These are phyloP conservation scores for Eristalis tenax DNA, from an alignment of 2,888 invertebrate genomes.

Conservation along the genomic window DNA sequence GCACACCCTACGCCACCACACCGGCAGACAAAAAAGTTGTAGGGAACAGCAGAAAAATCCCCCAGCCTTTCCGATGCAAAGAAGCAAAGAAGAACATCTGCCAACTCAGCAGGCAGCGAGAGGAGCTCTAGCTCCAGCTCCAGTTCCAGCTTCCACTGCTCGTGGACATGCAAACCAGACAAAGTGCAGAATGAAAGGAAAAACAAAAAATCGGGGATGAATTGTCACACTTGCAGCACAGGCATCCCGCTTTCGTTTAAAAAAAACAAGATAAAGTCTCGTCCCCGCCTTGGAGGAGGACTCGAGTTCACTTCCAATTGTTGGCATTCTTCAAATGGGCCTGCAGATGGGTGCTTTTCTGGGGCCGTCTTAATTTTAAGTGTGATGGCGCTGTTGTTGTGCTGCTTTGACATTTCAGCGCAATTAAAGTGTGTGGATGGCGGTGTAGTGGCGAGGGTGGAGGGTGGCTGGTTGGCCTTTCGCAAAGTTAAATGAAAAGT, in stretches of 20 bases:
- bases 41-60: slow-evolving; percentile 44
- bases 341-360: slow-evolving; percentile 14
- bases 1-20: not conserved
- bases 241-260: slow-evolving; percentile 23
- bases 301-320: slow-evolving; percentile 37
- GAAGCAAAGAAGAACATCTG: slow-evolving; percentile 48
- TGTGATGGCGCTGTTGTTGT: slow-evolving; percentile 46
- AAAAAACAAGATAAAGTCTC: slow-evolving; percentile 3
- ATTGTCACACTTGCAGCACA: slow-evolving; percentile 62
- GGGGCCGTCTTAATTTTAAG: slow-evolving; percentile 63
- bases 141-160: not conserved
- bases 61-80: slow-evolving; percentile 21
- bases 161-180: slow-evolving; percentile 70
- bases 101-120: slow-evolving; percentile 36
- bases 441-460: not conserved
- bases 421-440: slow-evolving; percentile 44
- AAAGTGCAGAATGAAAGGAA: slow-evolving; percentile 3
- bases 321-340: slow-evolving; percentile 10
- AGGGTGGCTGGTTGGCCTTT: not conserved
- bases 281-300: slow-evolving; percentile 7
- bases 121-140: not conserved
- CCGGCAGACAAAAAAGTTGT: slow-evolving; percentile 8
- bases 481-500: slow-evolving; percentile 60
- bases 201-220: slow-evolving; percentile 24
- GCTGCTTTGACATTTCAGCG: slow-evolving; percentile 66